A percentile compares a stretch with the other conserved stretches of the same genome.
Evolutionary conservation across 2,113 vertebrate species (phyloP).

Genomic region (Castor canadensis): DNA sequence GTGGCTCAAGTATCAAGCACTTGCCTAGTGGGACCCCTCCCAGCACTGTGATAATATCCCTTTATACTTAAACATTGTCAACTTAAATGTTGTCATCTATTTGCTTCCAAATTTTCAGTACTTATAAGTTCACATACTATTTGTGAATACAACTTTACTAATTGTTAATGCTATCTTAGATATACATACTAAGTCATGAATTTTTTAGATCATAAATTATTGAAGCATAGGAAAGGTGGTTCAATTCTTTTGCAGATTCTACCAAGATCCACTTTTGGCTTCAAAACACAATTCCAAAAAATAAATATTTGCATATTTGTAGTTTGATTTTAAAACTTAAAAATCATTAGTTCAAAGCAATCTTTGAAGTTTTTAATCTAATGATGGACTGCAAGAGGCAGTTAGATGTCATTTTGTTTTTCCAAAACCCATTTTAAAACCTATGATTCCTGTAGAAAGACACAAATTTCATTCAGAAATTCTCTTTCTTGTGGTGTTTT

Average conservation of each 20-base stretch:
- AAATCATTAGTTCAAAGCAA: slow-evolving; percentile 11
- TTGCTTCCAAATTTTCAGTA: not conserved
- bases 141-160: not conserved
- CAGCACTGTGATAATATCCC: not conserved
- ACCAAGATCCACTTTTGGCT: not conserved
- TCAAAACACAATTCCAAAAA: not conserved
- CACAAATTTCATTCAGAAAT: slow-evolving; percentile 10
- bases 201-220: slow-evolving; percentile 1
- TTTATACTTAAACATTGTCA: not conserved
- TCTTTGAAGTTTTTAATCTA: not conserved
- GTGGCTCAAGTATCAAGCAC: too few relatives aligned
- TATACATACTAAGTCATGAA: not conserved
- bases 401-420: not conserved
- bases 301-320: not conserved
- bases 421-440: not conserved
- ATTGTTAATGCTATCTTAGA: not conserved
- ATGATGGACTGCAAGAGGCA: not conserved
- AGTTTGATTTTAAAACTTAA: slow-evolving; percentile 20
- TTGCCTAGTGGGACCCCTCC: too few relatives aligned
- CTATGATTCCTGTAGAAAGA: not conserved
- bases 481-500: not conserved
- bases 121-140: not conserved
- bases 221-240: slow-evolving; percentile 20
- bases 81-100: not conserved
- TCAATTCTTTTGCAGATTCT: not conserved